Percentiles rank a stretch among this genome's conserved stretches.
Evolutionary conservation across 2,113 vertebrate genomes (phyloP).

Genomic region (Cephalopterus ornatus): DNA sequence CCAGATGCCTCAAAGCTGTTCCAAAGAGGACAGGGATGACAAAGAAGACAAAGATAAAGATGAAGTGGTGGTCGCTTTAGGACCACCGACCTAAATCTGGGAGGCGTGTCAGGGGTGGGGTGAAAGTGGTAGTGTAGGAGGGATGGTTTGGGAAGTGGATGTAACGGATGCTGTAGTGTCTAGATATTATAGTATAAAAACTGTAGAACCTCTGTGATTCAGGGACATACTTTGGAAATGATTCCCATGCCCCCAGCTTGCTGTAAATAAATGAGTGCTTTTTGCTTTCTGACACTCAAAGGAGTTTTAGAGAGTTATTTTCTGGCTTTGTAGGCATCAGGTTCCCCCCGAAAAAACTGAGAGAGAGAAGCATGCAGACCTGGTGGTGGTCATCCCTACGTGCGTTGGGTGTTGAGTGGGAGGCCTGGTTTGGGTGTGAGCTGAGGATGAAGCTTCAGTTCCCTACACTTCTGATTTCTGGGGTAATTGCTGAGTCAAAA

Average conservation of each 20-base stretch:
- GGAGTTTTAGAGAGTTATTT: background rate
- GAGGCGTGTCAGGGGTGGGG: background rate
- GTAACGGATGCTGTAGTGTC: background rate
- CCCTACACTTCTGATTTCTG: background rate
- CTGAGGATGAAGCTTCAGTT: background rate
- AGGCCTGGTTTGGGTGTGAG: background rate
- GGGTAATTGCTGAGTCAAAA: background rate
- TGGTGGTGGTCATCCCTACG: background rate
- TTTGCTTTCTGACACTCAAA: background rate
- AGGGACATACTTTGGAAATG: background rate
- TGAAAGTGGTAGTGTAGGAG: background rate
- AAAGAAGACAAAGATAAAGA: background rate
- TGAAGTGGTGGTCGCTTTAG: background rate
- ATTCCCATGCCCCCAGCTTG: background rate
- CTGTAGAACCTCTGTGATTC: background rate
- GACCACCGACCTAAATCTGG: background rate
- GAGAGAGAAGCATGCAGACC: background rate
- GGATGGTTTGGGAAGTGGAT: background rate
- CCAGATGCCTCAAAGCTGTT: background rate
- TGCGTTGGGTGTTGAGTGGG: fast-evolving
- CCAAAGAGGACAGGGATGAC: background rate
- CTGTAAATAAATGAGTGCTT: background rate
- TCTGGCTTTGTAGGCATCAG: background rate
- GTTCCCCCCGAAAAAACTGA: too few relatives aligned
- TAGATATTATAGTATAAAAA: background rate